Evolutionary conservation across 2,113 vertebrate species (phyloP), one percentile per base, ranked within the genome.

Genomic region (Centrocercus urophasianus): DNA sequence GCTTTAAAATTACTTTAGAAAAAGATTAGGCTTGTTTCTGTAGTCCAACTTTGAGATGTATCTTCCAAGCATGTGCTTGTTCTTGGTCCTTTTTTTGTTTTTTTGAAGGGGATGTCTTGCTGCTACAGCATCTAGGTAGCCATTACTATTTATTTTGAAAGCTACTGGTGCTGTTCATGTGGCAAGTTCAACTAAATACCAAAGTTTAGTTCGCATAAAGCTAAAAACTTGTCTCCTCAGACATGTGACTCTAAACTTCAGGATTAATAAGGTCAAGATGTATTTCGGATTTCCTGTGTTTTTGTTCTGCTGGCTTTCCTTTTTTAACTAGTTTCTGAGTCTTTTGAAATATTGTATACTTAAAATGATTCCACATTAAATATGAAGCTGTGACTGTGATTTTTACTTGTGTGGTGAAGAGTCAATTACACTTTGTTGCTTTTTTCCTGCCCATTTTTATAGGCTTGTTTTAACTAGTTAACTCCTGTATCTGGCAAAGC

Each of bases 301-400:
- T 95, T 94, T 91, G 84, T 96, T 96, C 71, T 89, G 8, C 84
- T 83, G 78, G 87, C 93, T 91, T 89, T 69, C 70, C 87, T 75
- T 47, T 95, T 89, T 83, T 94, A 93, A 91, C 69, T 38, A 83
- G 72, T 96, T 95, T 90, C 88, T 96, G 87, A 79, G 95, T 95
- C 64, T 96, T 94, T 93, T 93, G 69, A 95, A 91, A 60, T 96
- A 91, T 16, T 96, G 95, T 96, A 61, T 95, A 92, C 91, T 84
- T 93, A 89, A 91, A 89, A 89, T 95, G 79, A 91, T 97, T 96
- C 94, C 91, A 93, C 96, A 97, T 97, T 96, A 96, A 96, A 96
- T 67, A 94, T 69, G 61, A 97, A 95, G 94, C 95, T 97, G 96
- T 96, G 96, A 97, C 93, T 34, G 38, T 95, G 40, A 90, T 65